Evolutionary conservation across 1,140 invertebrate genomes (phyloP), one percentile per base, ranked within the genome.

Genomic region (Tenebrio molitor): DNA sequence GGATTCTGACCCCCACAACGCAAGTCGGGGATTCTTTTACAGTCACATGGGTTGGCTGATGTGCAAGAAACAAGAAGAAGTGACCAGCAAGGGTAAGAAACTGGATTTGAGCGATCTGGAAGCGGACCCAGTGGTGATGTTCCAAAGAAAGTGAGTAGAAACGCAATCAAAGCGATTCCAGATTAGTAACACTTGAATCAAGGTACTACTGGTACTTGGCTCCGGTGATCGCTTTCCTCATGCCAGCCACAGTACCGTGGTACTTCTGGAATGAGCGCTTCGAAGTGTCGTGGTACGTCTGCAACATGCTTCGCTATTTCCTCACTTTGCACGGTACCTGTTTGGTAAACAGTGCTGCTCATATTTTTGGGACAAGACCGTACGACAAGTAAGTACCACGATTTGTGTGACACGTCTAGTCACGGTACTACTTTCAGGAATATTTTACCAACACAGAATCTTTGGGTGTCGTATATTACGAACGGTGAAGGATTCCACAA

Each of bases 41-140:
- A 82, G 90, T 4, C 91, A 93, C 77, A 86, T 92, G 67, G 91
- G 90, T 4, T 93, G 91, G 92, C 82, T 93, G 1, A 16, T 46
- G 17, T 12, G 12, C 1, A 12, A 16, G 10, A 53, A 53, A 25
- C 21, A 23, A 10, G 8, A 91, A 7, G 92, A 95, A 64, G 93
- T 97, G 0, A 89, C 89, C 44, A 86, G 83, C 0, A 95, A 93
- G 81, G 95, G 95, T 1, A 89, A 89, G 62, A 83, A 83, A 0
- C 85, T 97, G 1, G 94, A 97, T 79, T 88, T 96, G 84, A 91
- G 88, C 78, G 92, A 97, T 82, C 81, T 95, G 2, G 85, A 88
- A 8, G 82, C 83, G 17, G 92, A 95, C 81, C 88, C 88, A 4
- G 85, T 95, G 1, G 87, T 93, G 8, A 84, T 87, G 70, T 91